These are phyloP conservation scores for Pelecanoides urinatrix DNA, from an alignment of 2,113 vertebrate species.

Conservation along the genomic window DNA sequence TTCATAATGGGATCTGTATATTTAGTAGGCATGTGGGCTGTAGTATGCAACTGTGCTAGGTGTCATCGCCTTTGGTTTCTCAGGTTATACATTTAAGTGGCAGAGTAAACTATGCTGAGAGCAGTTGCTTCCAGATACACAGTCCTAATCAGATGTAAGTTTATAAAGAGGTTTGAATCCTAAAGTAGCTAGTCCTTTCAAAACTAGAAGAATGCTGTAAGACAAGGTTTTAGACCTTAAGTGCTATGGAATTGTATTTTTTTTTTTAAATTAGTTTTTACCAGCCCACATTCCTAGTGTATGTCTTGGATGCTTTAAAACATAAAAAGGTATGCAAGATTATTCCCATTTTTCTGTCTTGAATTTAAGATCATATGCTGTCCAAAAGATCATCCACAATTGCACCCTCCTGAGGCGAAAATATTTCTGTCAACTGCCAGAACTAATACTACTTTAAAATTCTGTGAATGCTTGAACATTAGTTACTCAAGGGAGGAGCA, in stretches of 20 bases:
- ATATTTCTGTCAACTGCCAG: slow-evolving; percentile 28
- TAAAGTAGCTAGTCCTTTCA: background rate
- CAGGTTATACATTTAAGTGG: background rate
- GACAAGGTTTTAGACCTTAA: background rate
- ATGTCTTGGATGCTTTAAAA: background rate
- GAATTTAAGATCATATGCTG: background rate
- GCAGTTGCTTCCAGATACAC: background rate
- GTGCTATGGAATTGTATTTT: background rate
- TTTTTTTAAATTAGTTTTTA: background rate
- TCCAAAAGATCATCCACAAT: background rate
- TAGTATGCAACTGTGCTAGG: background rate
- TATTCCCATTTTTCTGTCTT: background rate
- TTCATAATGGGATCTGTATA: background rate
- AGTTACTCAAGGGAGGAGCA: slow-evolving; percentile 64
- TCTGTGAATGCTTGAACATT: slow-evolving; percentile 35
- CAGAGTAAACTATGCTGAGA: background rate
- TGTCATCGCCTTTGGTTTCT: background rate
- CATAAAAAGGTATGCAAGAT: background rate
- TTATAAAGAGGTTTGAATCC: background rate
- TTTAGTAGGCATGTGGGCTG: background rate
- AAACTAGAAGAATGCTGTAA: background rate
- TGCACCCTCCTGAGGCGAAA: background rate
- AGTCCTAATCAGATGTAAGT: background rate
- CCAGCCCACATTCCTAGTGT: background rate
- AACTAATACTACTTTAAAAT: slow-evolving; percentile 48